These are phyloP conservation scores for Lysandra bellargus DNA, from an alignment of 2,888 invertebrate species.

Conservation along the genomic window DNA sequence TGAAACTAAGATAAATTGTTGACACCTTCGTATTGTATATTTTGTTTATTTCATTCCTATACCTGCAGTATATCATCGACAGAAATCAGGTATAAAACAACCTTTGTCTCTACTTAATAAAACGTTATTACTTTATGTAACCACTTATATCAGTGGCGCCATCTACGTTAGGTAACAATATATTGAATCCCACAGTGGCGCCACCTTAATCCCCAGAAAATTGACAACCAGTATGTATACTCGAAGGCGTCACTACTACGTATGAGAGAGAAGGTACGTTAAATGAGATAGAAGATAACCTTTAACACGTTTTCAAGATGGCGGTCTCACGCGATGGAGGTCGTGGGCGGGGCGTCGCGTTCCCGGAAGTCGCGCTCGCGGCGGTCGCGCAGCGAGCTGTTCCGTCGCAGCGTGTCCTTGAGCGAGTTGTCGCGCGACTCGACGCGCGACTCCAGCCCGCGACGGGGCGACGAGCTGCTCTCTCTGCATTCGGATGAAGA, in stretches of 20 bases:
- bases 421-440: conserved; percentile 62
- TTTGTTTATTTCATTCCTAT: neutral
- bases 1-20: conserved; percentile 2
- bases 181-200: neutral
- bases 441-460: conserved; percentile 64
- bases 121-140: neutral
- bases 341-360: conserved; percentile 56
- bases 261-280: conserved; percentile 7
- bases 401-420: conserved; percentile 66
- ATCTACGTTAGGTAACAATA: neutral
- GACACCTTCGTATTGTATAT: neutral
- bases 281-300: conserved; percentile 35
- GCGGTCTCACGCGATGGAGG: conserved; percentile 62
- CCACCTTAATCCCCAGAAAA: neutral
- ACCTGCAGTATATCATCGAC: neutral
- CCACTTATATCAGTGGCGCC: neutral
- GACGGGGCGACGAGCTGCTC: conserved; percentile 60
- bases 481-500: conserved; percentile 77
- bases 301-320: conserved; percentile 39
- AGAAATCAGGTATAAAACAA: neutral
- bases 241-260: neutral
- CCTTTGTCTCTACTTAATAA: neutral
- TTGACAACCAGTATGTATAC: neutral
- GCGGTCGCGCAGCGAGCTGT: conserved; percentile 68
- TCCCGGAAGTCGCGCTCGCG: conserved; percentile 51